Conservation (phyloP, 2,888 invertebrate genomes). For the Ormia ochracea region DNA sequence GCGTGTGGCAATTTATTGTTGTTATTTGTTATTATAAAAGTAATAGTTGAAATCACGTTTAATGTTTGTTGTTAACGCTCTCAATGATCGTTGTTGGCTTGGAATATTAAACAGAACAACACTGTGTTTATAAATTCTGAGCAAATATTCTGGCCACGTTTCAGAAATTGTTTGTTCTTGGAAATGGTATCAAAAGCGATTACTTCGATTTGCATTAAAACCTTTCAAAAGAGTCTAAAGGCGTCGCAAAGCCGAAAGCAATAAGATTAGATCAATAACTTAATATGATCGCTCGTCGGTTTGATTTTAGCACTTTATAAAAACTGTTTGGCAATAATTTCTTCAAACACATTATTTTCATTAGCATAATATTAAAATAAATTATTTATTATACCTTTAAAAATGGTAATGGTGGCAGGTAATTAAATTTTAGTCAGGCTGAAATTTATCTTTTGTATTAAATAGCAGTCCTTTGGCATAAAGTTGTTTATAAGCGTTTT, state of each 20-base stretch:
- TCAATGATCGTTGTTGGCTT: neutral
- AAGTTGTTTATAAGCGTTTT: neutral
- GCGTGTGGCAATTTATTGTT: slow-evolving; percentile 37
- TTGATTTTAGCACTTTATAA: neutral
- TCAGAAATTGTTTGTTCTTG: neutral
- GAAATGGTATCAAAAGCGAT: neutral
- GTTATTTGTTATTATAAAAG: neutral
- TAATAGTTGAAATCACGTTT: slow-evolving; percentile 3
- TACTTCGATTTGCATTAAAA: neutral
- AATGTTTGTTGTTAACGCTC: slow-evolving; percentile 7
- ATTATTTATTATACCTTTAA: neutral
- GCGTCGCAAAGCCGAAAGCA: neutral
- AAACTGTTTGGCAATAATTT: no score
- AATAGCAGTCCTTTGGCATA: neutral
- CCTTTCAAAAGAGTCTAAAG: neutral
- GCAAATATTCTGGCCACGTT: neutral
- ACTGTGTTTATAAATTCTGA: neutral
- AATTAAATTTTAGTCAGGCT: slow-evolving; percentile 17
- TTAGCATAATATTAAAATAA: neutral
- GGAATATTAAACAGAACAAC: neutral
- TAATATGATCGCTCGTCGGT: neutral
- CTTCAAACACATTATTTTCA: neutral
- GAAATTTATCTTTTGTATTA: neutral
- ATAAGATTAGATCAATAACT: neutral
- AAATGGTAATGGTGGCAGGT: neutral